Evolutionary conservation across 2,797 vertebrate genomes (phyloP).

Genomic region (Lycodopsis pacificus): DNA sequence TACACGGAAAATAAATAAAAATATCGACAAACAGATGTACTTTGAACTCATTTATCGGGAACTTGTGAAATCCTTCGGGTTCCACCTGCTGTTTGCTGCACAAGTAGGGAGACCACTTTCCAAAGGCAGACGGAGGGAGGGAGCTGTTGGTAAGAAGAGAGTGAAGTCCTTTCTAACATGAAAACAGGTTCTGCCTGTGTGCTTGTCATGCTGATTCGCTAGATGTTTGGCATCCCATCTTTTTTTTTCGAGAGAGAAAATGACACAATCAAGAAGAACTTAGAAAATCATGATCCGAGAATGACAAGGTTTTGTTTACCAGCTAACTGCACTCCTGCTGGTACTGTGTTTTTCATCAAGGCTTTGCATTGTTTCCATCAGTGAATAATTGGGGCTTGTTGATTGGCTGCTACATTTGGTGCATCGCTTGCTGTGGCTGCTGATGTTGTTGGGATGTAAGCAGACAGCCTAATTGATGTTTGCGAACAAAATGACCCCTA

Average conservation of each 20-base stretch:
- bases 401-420: neutral
- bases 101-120: conserved; percentile 20
- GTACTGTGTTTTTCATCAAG: neutral
- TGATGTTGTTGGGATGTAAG: conserved; percentile 4
- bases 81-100: conserved; percentile 41
- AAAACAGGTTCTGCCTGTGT: conserved; percentile 10
- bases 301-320: conserved; percentile 10
- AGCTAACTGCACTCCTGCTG: conserved; percentile 19
- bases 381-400: conserved; percentile 8
- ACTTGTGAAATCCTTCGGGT: conserved; percentile 39
- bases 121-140: neutral
- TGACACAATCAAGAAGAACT: conserved; percentile 1
- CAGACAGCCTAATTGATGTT: neutral
- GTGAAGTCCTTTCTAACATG: conserved; percentile 19
- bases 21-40: conserved; percentile 18
- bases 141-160: neutral
- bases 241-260: conserved; percentile 2
- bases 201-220: conserved; percentile 14
- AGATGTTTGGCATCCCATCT: conserved; percentile 31
- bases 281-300: neutral
- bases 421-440: neutral
- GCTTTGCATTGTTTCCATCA: neutral
- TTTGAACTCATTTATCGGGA: conserved; percentile 44
- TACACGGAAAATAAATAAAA: neutral
- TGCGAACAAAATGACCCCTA: neutral